These are phyloP conservation scores for Ariolimax columbianus DNA, from an alignment of 2,888 invertebrate genomes.

Conservation along the genomic window DNA sequence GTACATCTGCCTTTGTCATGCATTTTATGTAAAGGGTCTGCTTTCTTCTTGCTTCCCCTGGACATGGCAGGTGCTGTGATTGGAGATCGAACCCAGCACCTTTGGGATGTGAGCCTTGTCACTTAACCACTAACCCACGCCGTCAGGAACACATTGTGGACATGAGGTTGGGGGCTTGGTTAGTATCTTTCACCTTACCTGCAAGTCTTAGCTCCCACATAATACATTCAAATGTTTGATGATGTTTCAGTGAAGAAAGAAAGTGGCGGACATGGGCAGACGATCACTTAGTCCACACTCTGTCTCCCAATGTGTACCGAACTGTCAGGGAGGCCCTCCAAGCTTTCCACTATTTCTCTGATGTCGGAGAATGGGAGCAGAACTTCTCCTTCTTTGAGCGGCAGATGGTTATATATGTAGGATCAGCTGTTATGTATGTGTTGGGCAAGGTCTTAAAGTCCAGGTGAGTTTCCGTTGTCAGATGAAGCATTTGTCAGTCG, in stretches of 20 bases:
- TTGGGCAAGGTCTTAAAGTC: conserved; percentile 93
- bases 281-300: conserved; percentile 90
- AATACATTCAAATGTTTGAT: background rate
- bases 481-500: no score
- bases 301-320: conserved; percentile 98
- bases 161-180: no score
- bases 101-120: no score
- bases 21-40: no score
- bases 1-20: no score
- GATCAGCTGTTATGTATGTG: conserved; percentile 95
- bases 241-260: conserved; percentile 87
- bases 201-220: no score
- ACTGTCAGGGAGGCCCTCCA: conserved; percentile 90
- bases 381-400: conserved; percentile 93
- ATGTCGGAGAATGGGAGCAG: conserved; percentile 93
- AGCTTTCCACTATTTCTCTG: conserved; percentile 95
- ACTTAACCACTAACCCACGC: no score
- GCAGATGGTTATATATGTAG: conserved; percentile 91
- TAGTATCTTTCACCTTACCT: no score
- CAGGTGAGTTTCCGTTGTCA: conserved; percentile 85
- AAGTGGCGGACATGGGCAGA: conserved; percentile 98
- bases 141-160: no score
- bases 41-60: no score
- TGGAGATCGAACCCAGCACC: no score
- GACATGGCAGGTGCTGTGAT: no score